phyloP scores from a whole-genome alignment of 2,113 vertebrate genomes.

The Microcebus tavaratra region DNA sequence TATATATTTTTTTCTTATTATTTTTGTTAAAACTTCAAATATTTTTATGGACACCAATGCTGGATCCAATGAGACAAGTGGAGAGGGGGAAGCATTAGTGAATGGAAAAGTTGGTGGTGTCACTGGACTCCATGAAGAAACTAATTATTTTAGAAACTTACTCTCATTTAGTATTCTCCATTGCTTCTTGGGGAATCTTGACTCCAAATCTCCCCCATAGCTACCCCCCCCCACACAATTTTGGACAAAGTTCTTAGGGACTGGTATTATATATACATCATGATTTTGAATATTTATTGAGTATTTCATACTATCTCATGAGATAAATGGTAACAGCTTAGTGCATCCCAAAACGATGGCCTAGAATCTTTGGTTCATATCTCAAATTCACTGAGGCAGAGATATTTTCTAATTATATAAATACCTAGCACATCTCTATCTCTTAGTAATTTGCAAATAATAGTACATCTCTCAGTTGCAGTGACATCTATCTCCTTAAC shows the following conservation, averaged over 20 bases:
- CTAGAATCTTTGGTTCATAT: background rate
- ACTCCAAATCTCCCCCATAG: background rate
- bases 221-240: background rate
- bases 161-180: background rate
- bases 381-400: background rate
- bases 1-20: background rate
- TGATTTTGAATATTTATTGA: conserved; percentile 24
- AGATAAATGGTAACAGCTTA: conserved; percentile 15
- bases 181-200: background rate
- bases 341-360: background rate
- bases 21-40: background rate
- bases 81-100: background rate
- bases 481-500: conserved; percentile 23
- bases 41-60: background rate
- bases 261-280: background rate
- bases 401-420: conserved; percentile 35
- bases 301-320: background rate
- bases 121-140: background rate
- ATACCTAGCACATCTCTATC: conserved; percentile 3
- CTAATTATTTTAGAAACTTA: background rate
- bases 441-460: conserved; percentile 51
- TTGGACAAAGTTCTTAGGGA: background rate
- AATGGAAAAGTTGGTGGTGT: background rate
- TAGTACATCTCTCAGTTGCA: conserved; percentile 42
- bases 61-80: background rate